These are phyloP conservation scores for Sandelia bainsii DNA, from an alignment of 2,797 vertebrate genomes.

Conservation along the genomic window DNA sequence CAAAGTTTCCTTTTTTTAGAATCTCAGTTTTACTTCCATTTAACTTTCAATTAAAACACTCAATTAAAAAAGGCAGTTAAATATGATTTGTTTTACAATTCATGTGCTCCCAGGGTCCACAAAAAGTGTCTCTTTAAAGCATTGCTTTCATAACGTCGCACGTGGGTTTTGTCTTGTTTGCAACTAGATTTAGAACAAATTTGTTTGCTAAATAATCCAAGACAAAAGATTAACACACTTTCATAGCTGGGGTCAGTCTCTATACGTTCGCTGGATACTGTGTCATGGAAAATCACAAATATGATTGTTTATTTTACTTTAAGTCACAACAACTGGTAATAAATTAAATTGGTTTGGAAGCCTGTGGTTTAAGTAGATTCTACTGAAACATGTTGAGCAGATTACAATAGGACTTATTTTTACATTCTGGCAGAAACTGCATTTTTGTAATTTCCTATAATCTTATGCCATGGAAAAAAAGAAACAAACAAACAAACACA, in stretches of 20 bases:
- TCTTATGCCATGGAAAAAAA: conserved; percentile 22
- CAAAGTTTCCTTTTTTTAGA: conserved; percentile 49
- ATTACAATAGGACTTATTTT: not conserved
- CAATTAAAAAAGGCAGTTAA: conserved; percentile 4
- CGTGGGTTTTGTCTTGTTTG: conserved; percentile 19
- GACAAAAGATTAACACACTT: conserved; percentile 26
- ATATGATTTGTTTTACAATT: not conserved
- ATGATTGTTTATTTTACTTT: conserved; percentile 19
- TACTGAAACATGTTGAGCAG: conserved; percentile 4
- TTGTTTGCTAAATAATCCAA: conserved; percentile 38
- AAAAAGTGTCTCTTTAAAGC: not conserved
- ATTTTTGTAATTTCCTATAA: conserved; percentile 40
- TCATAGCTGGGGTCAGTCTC: not conserved
- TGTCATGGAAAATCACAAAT: conserved; percentile 11
- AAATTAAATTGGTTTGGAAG: conserved; percentile 21
- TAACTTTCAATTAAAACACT: conserved; percentile 21
- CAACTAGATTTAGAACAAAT: conserved; percentile 34
- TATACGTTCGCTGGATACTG: not conserved
- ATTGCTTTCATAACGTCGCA: conserved; percentile 7
- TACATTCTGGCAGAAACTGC: conserved; percentile 16
- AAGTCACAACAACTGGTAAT: not conserved
- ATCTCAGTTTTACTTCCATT: conserved; percentile 46
- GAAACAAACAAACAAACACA: not conserved
- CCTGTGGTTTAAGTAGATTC: not conserved
- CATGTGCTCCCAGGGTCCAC: not conserved